Conservation (phyloP, 2,797 vertebrate genomes). For the Etheostoma nigrum region DNA sequence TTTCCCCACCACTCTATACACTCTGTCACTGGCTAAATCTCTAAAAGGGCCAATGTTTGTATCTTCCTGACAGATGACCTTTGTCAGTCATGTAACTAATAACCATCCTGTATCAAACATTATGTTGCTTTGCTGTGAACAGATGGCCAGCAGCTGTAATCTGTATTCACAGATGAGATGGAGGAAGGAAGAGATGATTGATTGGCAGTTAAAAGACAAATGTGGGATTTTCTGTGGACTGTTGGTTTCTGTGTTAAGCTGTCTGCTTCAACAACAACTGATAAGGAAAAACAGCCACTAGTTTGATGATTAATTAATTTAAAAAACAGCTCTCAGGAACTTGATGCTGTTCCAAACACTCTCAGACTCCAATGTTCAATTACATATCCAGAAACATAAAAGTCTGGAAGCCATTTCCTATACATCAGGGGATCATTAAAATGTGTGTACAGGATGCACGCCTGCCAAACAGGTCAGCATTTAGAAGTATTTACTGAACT, state of each 20-base stretch:
- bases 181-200: slow-evolving; percentile 1
- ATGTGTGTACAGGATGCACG: neutral
- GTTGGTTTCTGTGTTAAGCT: slow-evolving; percentile 35
- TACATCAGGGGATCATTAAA: slow-evolving; percentile 24
- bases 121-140: neutral
- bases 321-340: slow-evolving; percentile 10
- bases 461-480: neutral
- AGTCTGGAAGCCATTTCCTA: neutral
- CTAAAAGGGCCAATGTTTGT: neutral
- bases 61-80: neutral
- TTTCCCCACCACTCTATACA: neutral
- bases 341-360: neutral
- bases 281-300: slow-evolving; percentile 6
- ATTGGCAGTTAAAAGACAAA: slow-evolving; percentile 6
- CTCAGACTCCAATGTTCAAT: neutral
- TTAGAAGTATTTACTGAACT: slow-evolving; percentile 12
- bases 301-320: slow-evolving; percentile 24
- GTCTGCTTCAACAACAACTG: slow-evolving; percentile 26
- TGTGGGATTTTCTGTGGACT: slow-evolving; percentile 28
- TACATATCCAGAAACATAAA: neutral
- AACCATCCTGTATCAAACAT: neutral
- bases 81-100: neutral
- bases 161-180: slow-evolving; percentile 10
- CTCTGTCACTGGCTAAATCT: neutral
- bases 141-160: slow-evolving; percentile 10